These are phyloP conservation scores for Antigone vipio DNA, from an alignment of 2,113 vertebrate genomes.

Conservation along the genomic window DNA sequence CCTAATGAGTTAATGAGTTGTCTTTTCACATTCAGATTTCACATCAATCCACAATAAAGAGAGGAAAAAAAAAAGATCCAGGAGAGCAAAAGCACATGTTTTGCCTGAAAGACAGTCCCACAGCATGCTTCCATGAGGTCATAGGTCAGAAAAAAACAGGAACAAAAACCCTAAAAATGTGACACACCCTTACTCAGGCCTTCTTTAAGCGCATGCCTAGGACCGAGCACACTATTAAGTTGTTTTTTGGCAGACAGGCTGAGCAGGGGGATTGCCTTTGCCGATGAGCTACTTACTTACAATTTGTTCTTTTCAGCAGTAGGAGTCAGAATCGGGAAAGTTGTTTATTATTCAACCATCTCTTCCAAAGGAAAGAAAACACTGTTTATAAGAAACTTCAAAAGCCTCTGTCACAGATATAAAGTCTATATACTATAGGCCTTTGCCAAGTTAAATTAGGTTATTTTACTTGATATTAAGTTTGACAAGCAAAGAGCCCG, in stretches of 20 bases:
- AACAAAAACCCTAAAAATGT: not conserved
- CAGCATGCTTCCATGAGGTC: not conserved
- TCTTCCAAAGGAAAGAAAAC: constrained; percentile 67
- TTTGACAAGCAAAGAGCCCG: constrained; percentile 81
- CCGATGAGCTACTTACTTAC: not conserved
- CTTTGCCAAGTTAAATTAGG: constrained; percentile 82
- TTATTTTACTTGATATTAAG: constrained; percentile 81
- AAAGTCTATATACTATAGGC: constrained; percentile 65
- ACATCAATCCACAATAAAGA: not conserved
- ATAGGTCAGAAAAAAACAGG: not conserved
- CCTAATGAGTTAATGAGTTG: not conserved
- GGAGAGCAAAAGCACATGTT: not conserved
- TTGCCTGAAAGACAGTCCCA: not conserved
- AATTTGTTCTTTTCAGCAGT: constrained; percentile 23
- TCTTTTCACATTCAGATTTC: not conserved
- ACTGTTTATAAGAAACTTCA: constrained; percentile 76
- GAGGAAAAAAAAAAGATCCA: not conserved
- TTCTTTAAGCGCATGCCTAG: not conserved
- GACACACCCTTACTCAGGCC: not conserved
- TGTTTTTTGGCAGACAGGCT: not conserved
- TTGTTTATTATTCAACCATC: constrained; percentile 76
- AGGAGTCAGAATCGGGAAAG: constrained; percentile 18
- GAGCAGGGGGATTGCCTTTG: constrained; percentile 4
- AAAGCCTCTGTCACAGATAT: constrained; percentile 73
- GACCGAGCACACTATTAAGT: not conserved